Conservation (phyloP, 2,113 vertebrate genomes). For the Amphilophus citrinellus region DNA sequence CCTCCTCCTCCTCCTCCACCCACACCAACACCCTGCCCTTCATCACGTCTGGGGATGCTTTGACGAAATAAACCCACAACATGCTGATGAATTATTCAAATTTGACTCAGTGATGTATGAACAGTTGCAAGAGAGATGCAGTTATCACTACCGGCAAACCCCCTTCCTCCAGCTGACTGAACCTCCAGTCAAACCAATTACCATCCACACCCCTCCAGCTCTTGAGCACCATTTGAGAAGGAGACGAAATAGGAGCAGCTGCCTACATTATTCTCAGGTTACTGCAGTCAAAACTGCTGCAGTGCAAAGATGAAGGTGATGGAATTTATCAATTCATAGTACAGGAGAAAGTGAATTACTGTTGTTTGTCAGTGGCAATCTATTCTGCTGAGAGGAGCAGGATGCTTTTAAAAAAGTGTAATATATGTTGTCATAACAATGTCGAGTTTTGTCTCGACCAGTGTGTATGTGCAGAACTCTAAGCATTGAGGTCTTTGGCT, state of each 20-base stretch:
- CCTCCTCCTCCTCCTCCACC: slow-evolving; percentile 34
- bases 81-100: slow-evolving; percentile 78
- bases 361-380: slow-evolving; percentile 24
- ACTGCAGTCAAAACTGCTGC: slow-evolving; percentile 47
- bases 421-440: not conserved
- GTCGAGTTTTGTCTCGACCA: not conserved
- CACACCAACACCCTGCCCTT: slow-evolving; percentile 43
- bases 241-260: slow-evolving; percentile 34
- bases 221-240: slow-evolving; percentile 24
- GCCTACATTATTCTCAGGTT: slow-evolving; percentile 43
- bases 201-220: slow-evolving; percentile 54
- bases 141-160: slow-evolving; percentile 55
- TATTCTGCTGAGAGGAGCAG: not conserved
- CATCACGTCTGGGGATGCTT: slow-evolving; percentile 58
- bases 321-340: slow-evolving; percentile 40
- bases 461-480: not conserved
- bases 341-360: slow-evolving; percentile 28
- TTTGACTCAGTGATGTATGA: slow-evolving; percentile 77
- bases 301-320: slow-evolving; percentile 39
- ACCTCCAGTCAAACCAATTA: slow-evolving; percentile 72
- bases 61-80: slow-evolving; percentile 77
- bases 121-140: slow-evolving; percentile 57
- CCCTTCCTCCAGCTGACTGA: slow-evolving; percentile 49
- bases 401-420: not conserved
- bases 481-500: not conserved